A percentile compares a stretch with the other conserved stretches of the same genome.
Conservation (phyloP, 2,797 vertebrate genomes). For the Labeo calbasu region DNA sequence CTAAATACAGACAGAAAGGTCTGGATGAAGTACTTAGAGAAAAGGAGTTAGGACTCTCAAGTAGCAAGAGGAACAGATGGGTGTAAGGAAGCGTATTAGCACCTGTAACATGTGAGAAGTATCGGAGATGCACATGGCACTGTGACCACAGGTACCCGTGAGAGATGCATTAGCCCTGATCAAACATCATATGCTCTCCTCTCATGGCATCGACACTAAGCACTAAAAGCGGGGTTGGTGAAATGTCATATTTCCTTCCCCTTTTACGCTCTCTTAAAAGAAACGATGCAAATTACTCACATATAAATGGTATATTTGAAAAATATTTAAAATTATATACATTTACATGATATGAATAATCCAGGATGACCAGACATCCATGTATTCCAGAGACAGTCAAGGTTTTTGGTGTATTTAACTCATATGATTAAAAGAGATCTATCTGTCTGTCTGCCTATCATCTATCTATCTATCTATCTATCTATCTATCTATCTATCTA, state of each 20-base stretch:
- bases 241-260: conserved; percentile 5
- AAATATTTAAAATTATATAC: no score
- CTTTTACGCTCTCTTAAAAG: neutral
- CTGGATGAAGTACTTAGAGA: neutral
- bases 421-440: no score
- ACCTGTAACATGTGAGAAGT: conserved; percentile 54
- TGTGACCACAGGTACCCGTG: conserved; percentile 45
- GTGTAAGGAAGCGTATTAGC: conserved; percentile 52
- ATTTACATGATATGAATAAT: no score
- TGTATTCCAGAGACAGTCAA: no score
- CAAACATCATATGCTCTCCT: conserved; percentile 30
- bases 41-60: neutral
- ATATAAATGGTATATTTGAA: no score
- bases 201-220: conserved; percentile 9
- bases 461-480: no score
- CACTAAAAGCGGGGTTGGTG: neutral
- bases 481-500: no score
- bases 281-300: neutral
- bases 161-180: conserved; percentile 38
- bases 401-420: no score
- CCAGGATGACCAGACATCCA: no score
- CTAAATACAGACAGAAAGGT: conserved; percentile 21
- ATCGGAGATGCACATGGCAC: conserved; percentile 44
- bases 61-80: conserved; percentile 39
- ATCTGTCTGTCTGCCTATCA: no score